Base-by-base conservation (phyloP, 1,140 invertebrate species). In the Drosophila equinoxialis region DNA sequence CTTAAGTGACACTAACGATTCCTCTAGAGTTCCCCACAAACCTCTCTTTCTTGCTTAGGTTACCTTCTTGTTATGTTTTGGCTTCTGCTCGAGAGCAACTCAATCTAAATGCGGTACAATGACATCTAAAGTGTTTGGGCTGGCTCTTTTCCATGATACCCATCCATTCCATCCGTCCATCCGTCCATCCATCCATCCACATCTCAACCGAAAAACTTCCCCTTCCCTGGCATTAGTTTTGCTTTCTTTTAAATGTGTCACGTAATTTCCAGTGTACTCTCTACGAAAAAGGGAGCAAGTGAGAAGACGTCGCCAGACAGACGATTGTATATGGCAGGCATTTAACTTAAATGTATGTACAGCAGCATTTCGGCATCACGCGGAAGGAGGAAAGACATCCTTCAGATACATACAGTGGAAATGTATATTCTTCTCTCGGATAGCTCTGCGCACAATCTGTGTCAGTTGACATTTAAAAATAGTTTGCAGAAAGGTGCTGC, bases 51-150 rank as follows among this genome's bases (percentile, higher is more conserved):
- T 30, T 10, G 11, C 59, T 26, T 65, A 45, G 58, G 73, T 58
- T 61, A 59, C 45, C 33, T 65, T 73, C 64, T 67, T 86, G 79
- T 82, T 87, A 87, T 86, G 83, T 87, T 86, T 86, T 83, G 83
- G 83, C 83, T 84, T 62, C 41, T 62, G 60, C 61, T 55, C 48
- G 61, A 84, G 80, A 87, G 84, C 84, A 75, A 89, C 84, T 87
- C 84, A 87, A 87, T 87, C 84, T 89, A 89, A 87, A 87, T 87
- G 84, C 84, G 84, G 84, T 87, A 87, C 84, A 87, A 87, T 87
- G 84, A 87, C 84, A 87, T 87, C 80, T 87, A 84, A 87, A 87
- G 84, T 87, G 84, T 89, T 87, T 80, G 77, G 76, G 76, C 78
- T 79, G 69, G 67, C 77, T 65, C 77, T 81, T 77, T 68, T 77